Conservation (phyloP, 2,113 vertebrate species). For the Tinamus guttatus region DNA sequence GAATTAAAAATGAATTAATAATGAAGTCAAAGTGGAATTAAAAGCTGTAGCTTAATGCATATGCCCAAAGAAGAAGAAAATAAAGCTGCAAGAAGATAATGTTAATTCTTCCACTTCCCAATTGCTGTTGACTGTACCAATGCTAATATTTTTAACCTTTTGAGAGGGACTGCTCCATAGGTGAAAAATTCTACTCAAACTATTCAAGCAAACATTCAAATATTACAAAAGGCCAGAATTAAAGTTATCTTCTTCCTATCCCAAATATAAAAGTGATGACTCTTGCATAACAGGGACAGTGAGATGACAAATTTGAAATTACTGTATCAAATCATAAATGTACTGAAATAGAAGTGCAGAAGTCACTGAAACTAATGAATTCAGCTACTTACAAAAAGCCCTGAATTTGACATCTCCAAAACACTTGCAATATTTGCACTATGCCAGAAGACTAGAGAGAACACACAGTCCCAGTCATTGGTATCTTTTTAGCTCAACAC, state of each 20-base stretch:
- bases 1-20: too few species aligned
- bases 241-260: not conserved
- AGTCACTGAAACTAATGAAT: not conserved
- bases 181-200: not conserved
- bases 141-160: not conserved
- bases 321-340: not conserved
- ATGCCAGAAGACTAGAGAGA: not conserved
- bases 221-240: not conserved
- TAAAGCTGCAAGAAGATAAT: not conserved
- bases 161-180: not conserved
- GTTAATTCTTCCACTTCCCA: not conserved
- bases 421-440: not conserved
- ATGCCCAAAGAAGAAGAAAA: not conserved
- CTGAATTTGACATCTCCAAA: not conserved
- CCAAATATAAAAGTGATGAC: not conserved
- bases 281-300: not conserved
- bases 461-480: not conserved
- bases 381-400: not conserved
- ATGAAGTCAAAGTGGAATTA: not conserved
- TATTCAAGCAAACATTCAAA: not conserved
- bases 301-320: not conserved
- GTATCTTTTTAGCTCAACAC: not conserved
- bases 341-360: constrained; percentile 10
- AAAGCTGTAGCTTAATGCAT: not conserved
- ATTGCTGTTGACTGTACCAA: not conserved